phyloP scores from a whole-genome alignment of 2,113 vertebrate species.

The Cololabis saira region DNA sequence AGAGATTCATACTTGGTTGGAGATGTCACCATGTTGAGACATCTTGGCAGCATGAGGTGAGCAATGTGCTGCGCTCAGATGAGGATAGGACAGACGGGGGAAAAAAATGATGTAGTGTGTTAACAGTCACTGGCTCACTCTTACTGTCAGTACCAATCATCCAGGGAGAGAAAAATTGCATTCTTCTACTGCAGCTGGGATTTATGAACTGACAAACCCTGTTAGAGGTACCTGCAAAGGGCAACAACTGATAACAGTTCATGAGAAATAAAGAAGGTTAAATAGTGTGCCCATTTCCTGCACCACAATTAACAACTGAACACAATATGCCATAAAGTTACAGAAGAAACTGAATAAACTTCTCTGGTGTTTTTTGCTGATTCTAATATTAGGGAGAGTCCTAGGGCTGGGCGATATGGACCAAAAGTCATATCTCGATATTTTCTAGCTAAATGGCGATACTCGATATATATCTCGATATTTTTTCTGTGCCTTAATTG shows the following conservation, averaged over 20 bases:
- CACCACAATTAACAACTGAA: constrained; percentile 33
- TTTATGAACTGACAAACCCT: constrained; percentile 66
- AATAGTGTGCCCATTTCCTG: constrained; percentile 37
- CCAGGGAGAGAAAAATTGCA: constrained; percentile 47
- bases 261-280: constrained; percentile 29
- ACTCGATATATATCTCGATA: no score
- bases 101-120: constrained; percentile 48
- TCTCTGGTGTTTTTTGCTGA: constrained; percentile 5
- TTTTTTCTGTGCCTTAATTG: no score
- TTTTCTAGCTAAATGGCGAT: no score
- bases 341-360: constrained; percentile 16
- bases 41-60: constrained; percentile 57
- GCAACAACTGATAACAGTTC: constrained; percentile 42
- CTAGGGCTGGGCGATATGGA: no score
- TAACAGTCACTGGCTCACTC: constrained; percentile 56
- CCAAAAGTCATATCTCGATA: no score
- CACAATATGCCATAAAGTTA: constrained; percentile 44
- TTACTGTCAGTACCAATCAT: constrained; percentile 60
- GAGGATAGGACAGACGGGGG: constrained; percentile 10
- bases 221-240: constrained; percentile 39
- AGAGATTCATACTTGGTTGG: constrained; percentile 45
- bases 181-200: constrained; percentile 65
- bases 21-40: constrained; percentile 66
- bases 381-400: no score
- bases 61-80: constrained; percentile 43